These are phyloP conservation scores for Drosophila funebris DNA, from an alignment of 1,140 invertebrate genomes.

Conservation along the genomic window DNA sequence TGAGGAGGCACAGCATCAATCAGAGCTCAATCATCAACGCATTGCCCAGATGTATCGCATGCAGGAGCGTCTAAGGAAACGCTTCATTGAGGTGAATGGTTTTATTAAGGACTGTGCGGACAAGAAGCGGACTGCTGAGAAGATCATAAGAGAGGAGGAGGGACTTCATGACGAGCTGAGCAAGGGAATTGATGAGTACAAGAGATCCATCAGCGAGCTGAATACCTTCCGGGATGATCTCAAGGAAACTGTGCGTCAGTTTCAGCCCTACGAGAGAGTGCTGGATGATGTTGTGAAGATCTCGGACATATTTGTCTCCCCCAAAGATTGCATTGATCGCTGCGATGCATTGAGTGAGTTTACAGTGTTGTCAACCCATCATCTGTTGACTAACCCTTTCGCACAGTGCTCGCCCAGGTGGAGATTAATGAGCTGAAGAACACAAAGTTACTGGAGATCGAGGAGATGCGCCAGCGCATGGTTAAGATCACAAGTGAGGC, in stretches of 20 bases:
- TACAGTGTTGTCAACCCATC: no score
- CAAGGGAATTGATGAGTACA: conserved; percentile 45
- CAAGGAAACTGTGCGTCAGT: conserved; percentile 60
- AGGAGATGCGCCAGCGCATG: conserved; percentile 65
- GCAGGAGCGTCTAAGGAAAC: conserved; percentile 61
- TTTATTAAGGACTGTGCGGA: conserved; percentile 74
- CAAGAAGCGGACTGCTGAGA: conserved; percentile 62
- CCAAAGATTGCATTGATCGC: conserved; percentile 76
- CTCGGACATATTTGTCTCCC: conserved; percentile 67
- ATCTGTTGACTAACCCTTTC: neutral
- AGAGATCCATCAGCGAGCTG: conserved; percentile 30
- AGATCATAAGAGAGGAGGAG: conserved; percentile 47
- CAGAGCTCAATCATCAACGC: conserved; percentile 54
- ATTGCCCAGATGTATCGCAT: conserved; percentile 65
- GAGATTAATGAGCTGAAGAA: conserved; percentile 60
- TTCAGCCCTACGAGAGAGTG: conserved; percentile 69
- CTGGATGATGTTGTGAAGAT: conserved; percentile 69
- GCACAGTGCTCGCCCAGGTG: conserved; percentile 70
- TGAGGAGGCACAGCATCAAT: conserved; percentile 51
- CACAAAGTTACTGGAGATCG: conserved; percentile 59
- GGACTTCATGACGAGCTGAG: conserved; percentile 44
- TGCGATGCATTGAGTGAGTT: conserved; percentile 78
- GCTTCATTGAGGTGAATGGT: conserved; percentile 69
- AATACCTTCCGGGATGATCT: conserved; percentile 40
- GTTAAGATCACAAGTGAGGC: conserved; percentile 66